Evolutionary conservation across 2,888 invertebrate genomes (phyloP), one percentile per base, ranked within the genome.

Genomic region (Gasteruption jaculator): DNA sequence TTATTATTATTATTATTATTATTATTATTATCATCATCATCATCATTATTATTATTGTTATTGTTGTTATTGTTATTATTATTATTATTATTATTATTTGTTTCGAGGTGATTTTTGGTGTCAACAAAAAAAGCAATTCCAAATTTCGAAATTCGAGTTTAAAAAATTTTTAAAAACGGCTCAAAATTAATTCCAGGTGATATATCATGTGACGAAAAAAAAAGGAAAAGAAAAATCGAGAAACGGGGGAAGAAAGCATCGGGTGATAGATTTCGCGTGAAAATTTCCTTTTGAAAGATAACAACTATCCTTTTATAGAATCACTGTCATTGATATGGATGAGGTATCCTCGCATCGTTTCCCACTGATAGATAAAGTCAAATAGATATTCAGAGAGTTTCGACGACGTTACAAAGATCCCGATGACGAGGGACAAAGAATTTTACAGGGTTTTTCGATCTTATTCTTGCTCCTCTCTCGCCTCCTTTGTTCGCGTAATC

Each of bases 301-400:
- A 53, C 46, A 43, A 40, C 38, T 33, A 37, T 46, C n/a, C n/a
- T n/a, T n/a, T n/a, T 38, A 38, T 47, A 40, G 36, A 45, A 38
- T 31, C 19, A 36, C 18, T 20, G 41, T 43, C 54, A 57, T 58
- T 57, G 53, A 51, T 58, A 58, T 58, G 56, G 56, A 57, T 48
- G 52, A 53, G 42, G 33, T 42, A 48, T 53, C 43, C 44, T 47
- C 41, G 47, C 45, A 40, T 31, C 37, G 20, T 49, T 41, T 45
- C 37, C 49, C 47, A 49, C 53, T 52, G 48, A 52, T 46, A 56
- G 54, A 57, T 57, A 56, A n/a, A 58, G 50, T 50, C 49, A 56
- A 50, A 47, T 52, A 55, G 51, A 57, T 57, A 52, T 49, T 41
- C 36, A 22, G 42, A 39, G 39, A 38, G 44, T 47, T 45, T 36